A percentile compares a stretch with the other conserved stretches of the same genome.
phyloP scores from a whole-genome alignment of 2,797 vertebrate genomes.

The Oreortyx pictus region DNA sequence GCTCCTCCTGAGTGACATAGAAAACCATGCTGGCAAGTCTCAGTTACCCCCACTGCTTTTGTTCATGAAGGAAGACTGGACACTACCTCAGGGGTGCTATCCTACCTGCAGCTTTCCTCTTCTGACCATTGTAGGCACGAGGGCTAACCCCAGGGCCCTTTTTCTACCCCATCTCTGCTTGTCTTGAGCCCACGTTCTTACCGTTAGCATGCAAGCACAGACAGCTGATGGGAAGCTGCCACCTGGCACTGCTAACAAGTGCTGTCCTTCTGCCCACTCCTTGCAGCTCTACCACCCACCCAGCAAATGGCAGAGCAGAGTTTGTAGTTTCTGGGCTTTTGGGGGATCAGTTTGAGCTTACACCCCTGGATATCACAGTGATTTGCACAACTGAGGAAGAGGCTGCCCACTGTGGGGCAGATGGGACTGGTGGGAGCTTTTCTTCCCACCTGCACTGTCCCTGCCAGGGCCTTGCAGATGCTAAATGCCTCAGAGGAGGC shows the following conservation, averaged over 20 bases:
- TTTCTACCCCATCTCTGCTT: neutral
- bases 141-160: neutral
- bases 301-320: neutral
- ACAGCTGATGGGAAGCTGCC: conserved; percentile 65
- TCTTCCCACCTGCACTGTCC: conserved; percentile 10
- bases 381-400: conserved; percentile 60
- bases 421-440: neutral
- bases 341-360: neutral
- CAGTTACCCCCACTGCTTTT: neutral
- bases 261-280: neutral
- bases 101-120: neutral
- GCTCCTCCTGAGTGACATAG: neutral
- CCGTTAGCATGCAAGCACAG: conserved; percentile 52
- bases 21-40: rapidly evolving
- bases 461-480: conserved; percentile 19
- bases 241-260: neutral
- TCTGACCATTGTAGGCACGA: neutral
- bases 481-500: neutral
- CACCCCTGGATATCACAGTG: conserved; percentile 44
- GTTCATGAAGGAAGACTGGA: neutral
- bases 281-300: neutral
- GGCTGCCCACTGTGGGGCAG: neutral
- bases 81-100: neutral
- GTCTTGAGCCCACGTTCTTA: neutral
- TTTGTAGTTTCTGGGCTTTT: conserved; percentile 61